Conservation (phyloP, 2,888 invertebrate genomes). For the Sinohyriopsis cumingii region DNA sequence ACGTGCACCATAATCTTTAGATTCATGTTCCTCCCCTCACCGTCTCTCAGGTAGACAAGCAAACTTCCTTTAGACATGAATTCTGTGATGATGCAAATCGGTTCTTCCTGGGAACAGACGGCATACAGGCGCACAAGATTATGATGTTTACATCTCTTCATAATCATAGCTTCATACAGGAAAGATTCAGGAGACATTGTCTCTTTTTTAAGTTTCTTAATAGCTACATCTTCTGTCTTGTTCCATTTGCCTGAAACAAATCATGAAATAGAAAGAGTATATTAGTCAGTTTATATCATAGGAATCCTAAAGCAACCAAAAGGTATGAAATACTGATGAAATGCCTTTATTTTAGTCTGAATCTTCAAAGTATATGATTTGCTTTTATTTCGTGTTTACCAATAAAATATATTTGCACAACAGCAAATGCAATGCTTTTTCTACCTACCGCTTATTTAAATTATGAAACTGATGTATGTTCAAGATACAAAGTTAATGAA, state of each 20-base stretch:
- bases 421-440: no score
- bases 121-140: conserved; percentile 93
- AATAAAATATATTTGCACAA: no score
- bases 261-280: conserved; percentile 32
- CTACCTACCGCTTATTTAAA: no score
- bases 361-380: no score
- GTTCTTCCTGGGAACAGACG: conserved; percentile 93
- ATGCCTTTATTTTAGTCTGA: no score
- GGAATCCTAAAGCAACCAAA: no score
- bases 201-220: conserved; percentile 95
- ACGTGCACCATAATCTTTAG: conserved; percentile 95
- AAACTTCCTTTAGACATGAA: conserved; percentile 95
- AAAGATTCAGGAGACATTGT: conserved; percentile 98
- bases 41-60: conserved; percentile 89
- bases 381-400: no score
- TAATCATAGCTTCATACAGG: conserved; percentile 97
- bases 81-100: conserved; percentile 93
- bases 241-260: conserved; percentile 82
- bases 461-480: no score
- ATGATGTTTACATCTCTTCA: conserved; percentile 98
- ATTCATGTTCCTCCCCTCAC: conserved; percentile 85
- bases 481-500: no score
- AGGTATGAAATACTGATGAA: no score
- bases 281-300: not conserved
- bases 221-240: conserved; percentile 95